Conservation (phyloP, 2,888 invertebrate genomes). For the Pycnomerus fuliginosus region DNA sequence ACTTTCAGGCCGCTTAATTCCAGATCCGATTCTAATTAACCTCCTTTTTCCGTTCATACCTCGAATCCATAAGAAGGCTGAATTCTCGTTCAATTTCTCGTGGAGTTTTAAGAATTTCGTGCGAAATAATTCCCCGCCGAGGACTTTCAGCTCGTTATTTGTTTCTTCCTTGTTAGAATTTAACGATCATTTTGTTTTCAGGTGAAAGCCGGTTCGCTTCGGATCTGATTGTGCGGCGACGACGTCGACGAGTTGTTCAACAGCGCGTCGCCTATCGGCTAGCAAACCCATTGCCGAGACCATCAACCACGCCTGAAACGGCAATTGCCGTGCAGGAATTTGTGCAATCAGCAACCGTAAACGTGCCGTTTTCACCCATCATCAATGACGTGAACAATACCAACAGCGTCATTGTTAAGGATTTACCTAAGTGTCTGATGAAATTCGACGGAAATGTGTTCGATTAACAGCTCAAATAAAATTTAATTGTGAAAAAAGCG, state of each 20-base stretch:
- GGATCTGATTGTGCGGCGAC: slow-evolving; percentile 54
- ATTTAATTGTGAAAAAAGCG: too few relatives aligned
- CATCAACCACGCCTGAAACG: slow-evolving; percentile 13
- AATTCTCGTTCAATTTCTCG: too few relatives aligned
- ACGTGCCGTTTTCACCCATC: slow-evolving; percentile 37
- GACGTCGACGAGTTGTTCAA: slow-evolving; percentile 46
- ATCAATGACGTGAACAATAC: slow-evolving; percentile 31
- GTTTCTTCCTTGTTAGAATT: neutral
- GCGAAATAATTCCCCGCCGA: too few relatives aligned
- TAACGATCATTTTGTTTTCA: slow-evolving; percentile 14
- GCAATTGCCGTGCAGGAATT: slow-evolving; percentile 22
- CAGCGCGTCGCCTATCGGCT: slow-evolving; percentile 40
- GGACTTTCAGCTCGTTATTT: neutral
- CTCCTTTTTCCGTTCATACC: too few relatives aligned
- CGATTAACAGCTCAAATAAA: slow-evolving; percentile 33
- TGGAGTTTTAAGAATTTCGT: too few relatives aligned
- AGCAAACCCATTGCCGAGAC: slow-evolving; percentile 38
- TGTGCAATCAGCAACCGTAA: slow-evolving; percentile 33
- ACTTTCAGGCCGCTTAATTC: too few relatives aligned
- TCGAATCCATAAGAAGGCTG: too few relatives aligned
- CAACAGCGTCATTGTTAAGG: slow-evolving; percentile 30
- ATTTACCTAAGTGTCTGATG: slow-evolving; percentile 41
- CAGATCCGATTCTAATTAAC: too few relatives aligned
- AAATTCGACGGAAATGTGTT: slow-evolving; percentile 39
- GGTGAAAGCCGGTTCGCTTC: slow-evolving; percentile 56